Base-by-base conservation (phyloP, 2,113 vertebrate genomes). In the Montifringilla adamsi region DNA sequence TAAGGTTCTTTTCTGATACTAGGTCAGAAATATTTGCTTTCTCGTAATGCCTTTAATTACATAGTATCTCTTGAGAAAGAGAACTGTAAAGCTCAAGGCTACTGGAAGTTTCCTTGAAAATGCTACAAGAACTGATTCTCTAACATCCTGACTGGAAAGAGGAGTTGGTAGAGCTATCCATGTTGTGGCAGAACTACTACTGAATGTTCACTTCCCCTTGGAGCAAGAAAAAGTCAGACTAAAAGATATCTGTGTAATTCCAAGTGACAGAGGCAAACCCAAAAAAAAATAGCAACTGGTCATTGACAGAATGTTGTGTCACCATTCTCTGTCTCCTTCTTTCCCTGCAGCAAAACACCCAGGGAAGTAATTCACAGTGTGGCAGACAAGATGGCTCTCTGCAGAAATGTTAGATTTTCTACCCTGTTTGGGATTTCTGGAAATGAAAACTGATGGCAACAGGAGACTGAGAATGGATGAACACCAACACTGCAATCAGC, bases 351-450 rank as follows among this genome's bases (percentile, higher is more conserved):
- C 52, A 75, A 35, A 87, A 47, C 27, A 82, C 26, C 4, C 39
- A 47, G 33, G 4, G 52, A 67, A 50, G 31, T 35, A 7, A 62
- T 67, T 70, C 37, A 21, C 23, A 63, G 43, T 22, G 37, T 2
- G 2, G n/a, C 28, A 52, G 31, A n/a, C 0, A 5, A 67, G 53
- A 26, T 0, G 1, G 24, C 9, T 37, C 21, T 56, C 43, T 58
- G 31, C 26, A 83, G 43, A 91, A 87, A 87, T 27, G 22, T 22
- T 63, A 7, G 8, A 52, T 72, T 90, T 94, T 85, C 73, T 37
- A 79, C 24, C 6, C 35, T 55, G 22, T 60, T 72, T 58, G 63
- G 24, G 22, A 43, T 49, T 64, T 84, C 74, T 84, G 27, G 26
- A 31, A 73, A 72, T 44, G 47, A 67, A 95, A 84, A 35, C 23